A percentile compares a stretch with the other conserved stretches of the same genome.
phyloP scores from a whole-genome alignment of 2,797 vertebrate genomes.

The Coracias cyanogaster region DNA sequence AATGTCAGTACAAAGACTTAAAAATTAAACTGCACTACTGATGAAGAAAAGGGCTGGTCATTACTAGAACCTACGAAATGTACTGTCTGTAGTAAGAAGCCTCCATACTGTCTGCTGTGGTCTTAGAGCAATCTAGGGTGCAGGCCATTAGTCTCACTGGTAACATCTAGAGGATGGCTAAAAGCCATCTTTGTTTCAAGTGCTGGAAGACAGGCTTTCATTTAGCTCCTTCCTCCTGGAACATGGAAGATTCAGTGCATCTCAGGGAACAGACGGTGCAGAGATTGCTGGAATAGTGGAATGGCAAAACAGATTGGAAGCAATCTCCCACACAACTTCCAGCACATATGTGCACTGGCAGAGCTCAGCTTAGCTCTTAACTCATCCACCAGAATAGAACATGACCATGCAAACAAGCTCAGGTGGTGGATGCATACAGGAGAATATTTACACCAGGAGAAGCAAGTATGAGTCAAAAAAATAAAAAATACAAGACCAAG shows the following conservation, averaged over 20 bases:
- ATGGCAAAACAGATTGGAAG: conserved; percentile 58
- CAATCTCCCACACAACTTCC: conserved; percentile 49
- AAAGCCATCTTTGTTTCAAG: conserved; percentile 57
- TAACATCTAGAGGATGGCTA: not conserved
- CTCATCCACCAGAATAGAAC: conserved; percentile 50
- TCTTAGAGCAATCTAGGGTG: not conserved
- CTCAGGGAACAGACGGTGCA: conserved; percentile 47
- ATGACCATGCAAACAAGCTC: not conserved
- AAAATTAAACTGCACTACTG: not conserved
- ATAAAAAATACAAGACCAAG: not conserved
- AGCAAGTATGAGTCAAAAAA: not conserved
- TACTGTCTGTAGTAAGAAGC: not conserved
- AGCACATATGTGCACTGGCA: conserved; percentile 48
- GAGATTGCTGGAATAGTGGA: conserved; percentile 42
- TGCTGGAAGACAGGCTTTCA: conserved; percentile 5
- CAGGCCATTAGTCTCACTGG: not conserved
- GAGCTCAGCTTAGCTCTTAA: conserved; percentile 34
- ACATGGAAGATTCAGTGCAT: not conserved
- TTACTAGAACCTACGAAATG: not conserved
- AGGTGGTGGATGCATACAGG: not conserved
- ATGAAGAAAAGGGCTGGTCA: not conserved
- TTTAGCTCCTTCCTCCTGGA: conserved; percentile 41
- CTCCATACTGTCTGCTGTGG: not conserved
- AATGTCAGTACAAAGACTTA: not conserved
- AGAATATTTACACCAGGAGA: conserved; percentile 23